These are phyloP conservation scores for Cyclargus thomasi DNA, from an alignment of 1,140 invertebrate genomes.

Conservation along the genomic window DNA sequence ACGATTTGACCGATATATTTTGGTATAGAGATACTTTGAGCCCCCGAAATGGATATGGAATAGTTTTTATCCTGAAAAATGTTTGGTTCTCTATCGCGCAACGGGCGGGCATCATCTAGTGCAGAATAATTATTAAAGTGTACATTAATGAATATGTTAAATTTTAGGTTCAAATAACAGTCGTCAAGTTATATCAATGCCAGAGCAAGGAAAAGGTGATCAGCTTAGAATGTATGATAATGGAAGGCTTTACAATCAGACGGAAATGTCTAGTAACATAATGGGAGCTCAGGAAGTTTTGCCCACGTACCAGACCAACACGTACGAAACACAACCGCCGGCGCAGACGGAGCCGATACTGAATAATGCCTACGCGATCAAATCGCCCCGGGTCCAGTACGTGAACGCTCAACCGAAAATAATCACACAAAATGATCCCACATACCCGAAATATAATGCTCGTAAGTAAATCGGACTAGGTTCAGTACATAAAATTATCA, in stretches of 20 bases:
- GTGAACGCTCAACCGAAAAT: constrained; percentile 46
- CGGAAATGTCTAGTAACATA: constrained; percentile 45
- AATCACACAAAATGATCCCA: constrained; percentile 40
- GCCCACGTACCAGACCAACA: constrained; percentile 35
- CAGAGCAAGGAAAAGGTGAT: constrained; percentile 54
- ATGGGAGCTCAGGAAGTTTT: constrained; percentile 45
- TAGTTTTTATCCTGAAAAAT: no score
- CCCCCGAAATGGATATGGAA: no score
- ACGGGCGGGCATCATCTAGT: no score
- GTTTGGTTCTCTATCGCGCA: no score
- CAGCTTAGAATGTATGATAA: constrained; percentile 55
- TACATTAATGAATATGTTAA: neutral
- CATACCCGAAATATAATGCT: constrained; percentile 51
- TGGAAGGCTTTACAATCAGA: constrained; percentile 43
- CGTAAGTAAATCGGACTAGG: constrained; percentile 33
- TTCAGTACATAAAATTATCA: neutral
- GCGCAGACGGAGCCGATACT: constrained; percentile 39
- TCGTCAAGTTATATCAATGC: constrained; percentile 58
- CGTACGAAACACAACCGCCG: constrained; percentile 39
- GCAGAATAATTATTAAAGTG: neutral
- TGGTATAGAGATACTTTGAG: no score
- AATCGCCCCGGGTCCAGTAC: constrained; percentile 44
- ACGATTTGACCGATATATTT: no score
- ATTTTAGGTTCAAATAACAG: constrained; percentile 58
- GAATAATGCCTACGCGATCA: constrained; percentile 38